phyloP scores from a whole-genome alignment of 2,113 vertebrate genomes.

The Malaclemys terrapin region DNA sequence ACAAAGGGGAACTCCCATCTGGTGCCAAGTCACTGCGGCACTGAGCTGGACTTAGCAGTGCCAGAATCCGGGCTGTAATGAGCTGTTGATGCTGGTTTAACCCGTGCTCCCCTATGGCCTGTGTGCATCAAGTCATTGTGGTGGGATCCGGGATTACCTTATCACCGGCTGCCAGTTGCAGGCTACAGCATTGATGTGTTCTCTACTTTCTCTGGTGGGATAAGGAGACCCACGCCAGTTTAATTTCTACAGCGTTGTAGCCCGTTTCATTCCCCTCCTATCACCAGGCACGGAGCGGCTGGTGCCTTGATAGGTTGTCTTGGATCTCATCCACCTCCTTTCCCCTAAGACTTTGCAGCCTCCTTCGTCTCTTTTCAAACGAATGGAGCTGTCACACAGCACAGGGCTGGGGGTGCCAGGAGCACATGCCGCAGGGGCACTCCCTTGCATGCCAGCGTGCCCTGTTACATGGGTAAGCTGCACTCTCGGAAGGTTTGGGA shows the following conservation, averaged over 20 bases:
- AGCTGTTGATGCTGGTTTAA: not conserved
- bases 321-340: not conserved
- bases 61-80: not conserved
- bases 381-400: not conserved
- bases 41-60: not conserved
- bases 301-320: not conserved
- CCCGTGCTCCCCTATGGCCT: too few species aligned
- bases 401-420: not conserved
- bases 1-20: not conserved
- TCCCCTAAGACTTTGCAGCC: not conserved
- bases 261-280: not conserved
- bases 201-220: fast-evolving
- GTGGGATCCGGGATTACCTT: not conserved
- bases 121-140: not conserved
- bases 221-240: not conserved
- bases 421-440: not conserved
- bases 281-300: not conserved
- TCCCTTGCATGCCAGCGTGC: not conserved
- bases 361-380: not conserved
- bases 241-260: not conserved
- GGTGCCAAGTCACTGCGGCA: not conserved
- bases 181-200: too few species aligned
- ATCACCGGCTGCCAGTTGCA: not conserved
- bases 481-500: not conserved
- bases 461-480: not conserved